A percentile compares a stretch with the other conserved stretches of the same genome.
phyloP scores from a whole-genome alignment of 2,797 vertebrate genomes.

The Moxostoma hubbsi region DNA sequence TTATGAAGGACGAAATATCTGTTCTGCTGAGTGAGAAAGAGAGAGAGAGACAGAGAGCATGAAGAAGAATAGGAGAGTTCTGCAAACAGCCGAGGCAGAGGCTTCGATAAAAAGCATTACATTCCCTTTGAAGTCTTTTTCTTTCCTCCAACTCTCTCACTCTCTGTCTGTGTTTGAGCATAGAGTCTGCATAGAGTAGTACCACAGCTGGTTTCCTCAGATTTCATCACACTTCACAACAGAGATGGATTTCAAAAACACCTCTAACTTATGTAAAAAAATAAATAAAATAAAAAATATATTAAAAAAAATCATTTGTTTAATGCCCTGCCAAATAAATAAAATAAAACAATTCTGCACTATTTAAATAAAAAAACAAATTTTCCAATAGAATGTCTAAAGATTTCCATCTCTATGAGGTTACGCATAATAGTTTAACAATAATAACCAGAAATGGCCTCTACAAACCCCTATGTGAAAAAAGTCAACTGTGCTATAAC shows the following conservation, averaged over 20 bases:
- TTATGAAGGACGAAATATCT: neutral
- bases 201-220: neutral
- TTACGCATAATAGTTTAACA: neutral
- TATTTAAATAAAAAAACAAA: neutral
- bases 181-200: constrained; percentile 52
- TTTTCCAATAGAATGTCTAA: no score
- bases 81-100: constrained; percentile 48
- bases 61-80: constrained; percentile 5
- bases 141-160: constrained; percentile 48
- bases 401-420: no score
- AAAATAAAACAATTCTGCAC: neutral
- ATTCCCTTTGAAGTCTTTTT: constrained; percentile 70
- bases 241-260: neutral
- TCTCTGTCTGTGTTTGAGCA: constrained; percentile 53
- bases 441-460: neutral
- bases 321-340: constrained; percentile 11
- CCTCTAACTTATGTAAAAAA: neutral
- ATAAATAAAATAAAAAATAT: neutral
- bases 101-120: constrained; percentile 55
- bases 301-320: no score
- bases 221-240: no score
- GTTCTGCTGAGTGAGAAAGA: no score
- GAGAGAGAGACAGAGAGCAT: neutral
- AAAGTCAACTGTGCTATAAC: neutral
- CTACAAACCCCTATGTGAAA: neutral